These are phyloP conservation scores for Zingel zingel DNA, from an alignment of 2,113 vertebrate species.

Conservation along the genomic window DNA sequence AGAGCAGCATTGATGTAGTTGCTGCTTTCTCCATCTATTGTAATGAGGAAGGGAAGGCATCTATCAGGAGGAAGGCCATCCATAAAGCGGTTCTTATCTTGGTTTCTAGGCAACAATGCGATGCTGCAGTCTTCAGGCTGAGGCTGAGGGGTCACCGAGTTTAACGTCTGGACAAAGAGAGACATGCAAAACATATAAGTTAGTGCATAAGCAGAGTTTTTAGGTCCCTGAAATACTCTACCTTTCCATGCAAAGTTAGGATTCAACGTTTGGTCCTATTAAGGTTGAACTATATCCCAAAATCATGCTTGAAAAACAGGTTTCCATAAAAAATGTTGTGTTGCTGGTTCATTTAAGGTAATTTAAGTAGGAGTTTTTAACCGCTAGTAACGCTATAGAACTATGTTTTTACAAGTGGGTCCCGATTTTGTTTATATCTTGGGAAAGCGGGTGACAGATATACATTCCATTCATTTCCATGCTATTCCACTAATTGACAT, in stretches of 20 bases:
- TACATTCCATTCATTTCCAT: too few species aligned
- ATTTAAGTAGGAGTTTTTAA: too few species aligned
- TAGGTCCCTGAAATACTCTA: too few species aligned
- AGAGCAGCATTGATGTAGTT: conserved; percentile 99
- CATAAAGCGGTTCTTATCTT: conserved; percentile 99
- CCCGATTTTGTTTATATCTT: too few species aligned
- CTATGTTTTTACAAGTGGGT: too few species aligned
- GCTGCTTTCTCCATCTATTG: conserved; percentile 98
- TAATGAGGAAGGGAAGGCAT: conserved; percentile 99
- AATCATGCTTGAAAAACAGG: too few species aligned
- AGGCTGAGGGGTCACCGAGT: conserved; percentile 98
- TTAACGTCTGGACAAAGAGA: conserved; percentile 90
- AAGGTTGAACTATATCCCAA: too few species aligned
- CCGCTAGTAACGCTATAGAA: too few species aligned
- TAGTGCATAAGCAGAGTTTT: not conserved
- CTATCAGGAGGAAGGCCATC: conserved; percentile 98
- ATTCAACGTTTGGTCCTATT: too few species aligned
- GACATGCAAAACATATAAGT: not conserved
- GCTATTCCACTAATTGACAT: too few species aligned
- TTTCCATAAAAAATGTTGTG: not conserved
- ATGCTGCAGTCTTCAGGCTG: conserved; percentile 99
- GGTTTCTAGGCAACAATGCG: conserved; percentile 97
- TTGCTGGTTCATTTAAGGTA: not conserved
- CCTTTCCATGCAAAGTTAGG: too few species aligned
- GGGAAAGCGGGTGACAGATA: too few species aligned